Base-by-base conservation (phyloP, 2,797 vertebrate species). In the Manis crassicaudata region DNA sequence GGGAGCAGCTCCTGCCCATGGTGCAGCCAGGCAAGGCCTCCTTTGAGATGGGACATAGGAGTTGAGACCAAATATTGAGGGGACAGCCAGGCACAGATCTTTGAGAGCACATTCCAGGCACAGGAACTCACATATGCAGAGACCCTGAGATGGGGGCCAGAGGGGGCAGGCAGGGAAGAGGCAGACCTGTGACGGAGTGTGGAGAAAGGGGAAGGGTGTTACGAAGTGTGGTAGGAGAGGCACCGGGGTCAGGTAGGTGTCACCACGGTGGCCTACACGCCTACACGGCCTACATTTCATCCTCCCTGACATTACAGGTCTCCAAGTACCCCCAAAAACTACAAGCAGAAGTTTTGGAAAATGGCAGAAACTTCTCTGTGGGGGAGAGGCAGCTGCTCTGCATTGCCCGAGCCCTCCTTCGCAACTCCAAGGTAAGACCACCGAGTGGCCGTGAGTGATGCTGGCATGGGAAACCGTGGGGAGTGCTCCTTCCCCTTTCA, bases 301-400 rank as follows among this genome's bases (percentile, higher is more conserved):
- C 14, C 32, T 37, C 25, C 23, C 67, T 7, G 2, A 3, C 7
- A 4, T 79, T 10, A 7, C 97, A 99, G 99, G 97, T 99, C 43
- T 98, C 97, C 93, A 98, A 98, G 97, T 97, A 99, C 88, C 98
- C 99, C 67, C 98, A 98, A 91, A 98, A 98, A 8, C 98, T 99
- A 83, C 89, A 98, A 50, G 98, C 98, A 0, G 98, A 99, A 97
- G 99, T 99, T 90, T 98, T 98, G 0, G 99, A 99, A 97, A 99
- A 99, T 18, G 99, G 99, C 56, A 98, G 98, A 80, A 99, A 99
- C 98, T 99, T 99, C 98, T 99, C 99, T 0, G 98, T 99, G 87
- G 99, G 99, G 88, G 98, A 99, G 95, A 98, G 99, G 73, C 99
- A 99, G 97, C 98, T 99, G 10, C 98, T 99, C 88, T 99, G 99